Evolutionary conservation across 1,140 invertebrate genomes (phyloP), one percentile per base, ranked within the genome.

Genomic region (Magallana ariakensis): DNA sequence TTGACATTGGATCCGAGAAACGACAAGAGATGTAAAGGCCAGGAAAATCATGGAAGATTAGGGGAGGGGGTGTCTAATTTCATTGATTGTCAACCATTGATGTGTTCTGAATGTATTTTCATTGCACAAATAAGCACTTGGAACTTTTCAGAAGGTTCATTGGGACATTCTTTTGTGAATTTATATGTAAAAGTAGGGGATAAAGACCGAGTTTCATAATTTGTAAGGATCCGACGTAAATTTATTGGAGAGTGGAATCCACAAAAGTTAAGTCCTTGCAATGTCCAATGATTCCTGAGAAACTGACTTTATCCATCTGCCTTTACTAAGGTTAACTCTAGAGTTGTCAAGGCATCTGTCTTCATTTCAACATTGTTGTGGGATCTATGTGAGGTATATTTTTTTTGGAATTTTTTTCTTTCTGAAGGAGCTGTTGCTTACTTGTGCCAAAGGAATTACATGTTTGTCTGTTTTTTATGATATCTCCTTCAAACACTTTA

Each of bases 1-100:
- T 88, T 9, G 66, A 83, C 16, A 13, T 84, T 33, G 83, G 57
- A 4, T 58, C 16, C 11, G 55, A 56, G 7, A 84, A 84, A 84
- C 22, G 83, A 13, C 56, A 60, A 75, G 66, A 75, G 33, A 75
- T 75, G 13, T 66, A 22, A 53, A 11, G 55, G 15, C 10, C 13
- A 55, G 56, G 15, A n/a, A 6, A n/a, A 5, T 46, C 5, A 5
- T 46, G 33, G 62, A 53, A 11, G 55, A 54, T 19, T 22, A 55
- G 22, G 46, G 19, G 8, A n/a, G 5, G 80, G 16, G 55, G 15
- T 56, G 10, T 83, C 19, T 13, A n/a, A 11, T 22, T 19, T 10
- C 11, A n/a, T 26, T 22, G 16, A 15, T n/a, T 81, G 6, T 83
- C n/a, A 7, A 22, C 56, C 26, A 46, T 46, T 19, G 16, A 80